Base-by-base conservation (phyloP, 35 echinoderm and acorn worm genomes). In the Apostichopus californicus region DNA sequence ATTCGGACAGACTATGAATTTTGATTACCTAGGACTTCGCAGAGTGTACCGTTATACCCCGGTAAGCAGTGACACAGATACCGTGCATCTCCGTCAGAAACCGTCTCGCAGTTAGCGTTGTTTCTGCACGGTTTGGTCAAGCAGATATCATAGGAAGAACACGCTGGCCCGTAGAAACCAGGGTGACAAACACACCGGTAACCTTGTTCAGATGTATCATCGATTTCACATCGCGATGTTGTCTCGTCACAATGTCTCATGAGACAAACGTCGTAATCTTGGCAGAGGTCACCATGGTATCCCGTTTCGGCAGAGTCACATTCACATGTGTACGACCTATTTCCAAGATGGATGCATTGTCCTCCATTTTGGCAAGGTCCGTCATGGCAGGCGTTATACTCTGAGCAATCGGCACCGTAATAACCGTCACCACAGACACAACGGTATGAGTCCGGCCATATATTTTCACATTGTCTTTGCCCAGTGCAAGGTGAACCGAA, bases 351-450 rank as follows among this genome's bases (percentile, higher is more conserved):
- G 63, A 24, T 68, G 25, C 86, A 89, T 72, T 53, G 8, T 52
- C 86, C 86, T 22, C 24, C 86, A 64, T 89, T 89, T 52, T 65
- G 86, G 68, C 86, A 89, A 34, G 86, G 86, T 17, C 34, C 64
- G 7, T 73, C 86, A 73, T 89, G 86, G 14, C 86, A 89, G 13
- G 61, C 63, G 57, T 89, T 89, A 13, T 89, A 73, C 12, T 72
- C 61, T 4, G 60, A 28, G 25, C 86, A 89, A 9, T 89, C 54
- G 5, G 20, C 23, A 7, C 86, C 86, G 22, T 89, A 89, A 46
- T 89, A 89, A 55, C 86, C 86, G 25, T 89, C 64, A 54, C 86
- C 86, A 52, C 86, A 89, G 63, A 89, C 46, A 46, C 86, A 89
- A 28, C 34, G 58, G 86, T 72, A 89, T 61, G 61, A 72, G 22